Conservation (phyloP, 2,797 vertebrate species). For the Prunella strophiata region DNA sequence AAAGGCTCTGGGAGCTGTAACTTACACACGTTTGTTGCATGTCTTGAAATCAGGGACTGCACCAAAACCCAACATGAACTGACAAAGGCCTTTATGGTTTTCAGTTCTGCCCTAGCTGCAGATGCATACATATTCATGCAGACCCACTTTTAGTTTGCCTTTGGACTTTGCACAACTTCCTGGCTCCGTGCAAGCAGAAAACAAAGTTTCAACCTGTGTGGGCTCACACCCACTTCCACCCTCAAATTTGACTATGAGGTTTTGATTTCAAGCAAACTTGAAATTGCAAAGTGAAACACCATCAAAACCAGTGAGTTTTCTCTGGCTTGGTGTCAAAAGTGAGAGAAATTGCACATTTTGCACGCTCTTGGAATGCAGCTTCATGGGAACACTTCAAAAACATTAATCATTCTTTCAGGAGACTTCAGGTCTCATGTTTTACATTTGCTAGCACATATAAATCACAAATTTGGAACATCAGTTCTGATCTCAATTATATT, state of each 20-base stretch:
- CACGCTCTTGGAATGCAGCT: background rate
- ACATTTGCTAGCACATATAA: background rate
- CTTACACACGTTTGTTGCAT: background rate
- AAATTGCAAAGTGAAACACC: slow-evolving; percentile 25
- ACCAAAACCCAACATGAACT: background rate
- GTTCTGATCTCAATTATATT: slow-evolving; percentile 25
- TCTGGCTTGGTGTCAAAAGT: slow-evolving; percentile 46
- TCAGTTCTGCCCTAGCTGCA: background rate
- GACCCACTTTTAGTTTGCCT: background rate
- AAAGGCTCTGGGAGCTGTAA: background rate
- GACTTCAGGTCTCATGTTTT: slow-evolving; percentile 16
- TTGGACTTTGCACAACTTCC: background rate
- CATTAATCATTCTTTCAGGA: slow-evolving; percentile 54
- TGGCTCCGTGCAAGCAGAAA: background rate
- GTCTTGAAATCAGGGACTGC: background rate
- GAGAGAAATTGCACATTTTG: slow-evolving; percentile 30
- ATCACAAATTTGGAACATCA: slow-evolving; percentile 18
- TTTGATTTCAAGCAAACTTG: slow-evolving; percentile 39
- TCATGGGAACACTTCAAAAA: slow-evolving; percentile 40
- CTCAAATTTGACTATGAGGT: slow-evolving; percentile 36
- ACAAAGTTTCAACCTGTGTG: slow-evolving; percentile 44
- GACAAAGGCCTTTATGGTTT: background rate
- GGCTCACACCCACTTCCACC: slow-evolving; percentile 49
- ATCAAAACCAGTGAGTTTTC: slow-evolving; percentile 50
- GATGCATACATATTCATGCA: background rate